phyloP scores from a whole-genome alignment of 2,888 invertebrate genomes.

The Lasioglossum villosulum region DNA sequence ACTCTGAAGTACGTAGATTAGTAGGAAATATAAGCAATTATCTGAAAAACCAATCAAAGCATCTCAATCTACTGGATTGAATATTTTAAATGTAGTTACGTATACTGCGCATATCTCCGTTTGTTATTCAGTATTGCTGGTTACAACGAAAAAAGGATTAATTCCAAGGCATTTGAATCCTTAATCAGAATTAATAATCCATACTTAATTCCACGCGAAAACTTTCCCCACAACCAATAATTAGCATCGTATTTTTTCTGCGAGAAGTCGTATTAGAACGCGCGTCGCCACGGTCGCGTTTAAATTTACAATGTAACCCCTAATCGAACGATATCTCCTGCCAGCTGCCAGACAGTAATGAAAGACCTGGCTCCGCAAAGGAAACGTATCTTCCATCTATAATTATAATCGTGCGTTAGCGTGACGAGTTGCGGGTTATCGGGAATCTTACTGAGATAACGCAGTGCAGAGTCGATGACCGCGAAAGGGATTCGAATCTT shows the following conservation, averaged over 20 bases:
- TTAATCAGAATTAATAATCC: background rate
- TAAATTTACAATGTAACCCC: conserved; percentile 23
- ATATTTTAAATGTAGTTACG: background rate
- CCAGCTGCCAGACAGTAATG: conserved; percentile 10
- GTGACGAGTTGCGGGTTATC: conserved; percentile 53
- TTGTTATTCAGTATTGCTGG: background rate
- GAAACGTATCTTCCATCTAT: conserved; percentile 67
- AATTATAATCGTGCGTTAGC: conserved; percentile 65
- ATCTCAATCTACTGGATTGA: background rate
- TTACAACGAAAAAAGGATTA: background rate
- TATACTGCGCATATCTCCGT: background rate
- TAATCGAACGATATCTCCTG: background rate
- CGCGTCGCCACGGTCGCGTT: background rate
- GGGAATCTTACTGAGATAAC: conserved; percentile 55
- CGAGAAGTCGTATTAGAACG: background rate
- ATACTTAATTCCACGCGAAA: background rate
- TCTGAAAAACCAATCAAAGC: background rate
- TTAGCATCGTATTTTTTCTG: background rate
- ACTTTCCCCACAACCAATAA: background rate
- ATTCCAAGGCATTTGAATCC: background rate
- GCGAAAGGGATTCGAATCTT: conserved; percentile 30
- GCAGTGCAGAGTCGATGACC: conserved; percentile 24
- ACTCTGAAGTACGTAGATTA: background rate
- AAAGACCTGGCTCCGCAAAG: conserved; percentile 36
- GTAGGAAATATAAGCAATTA: background rate